A percentile compares a stretch with the other conserved stretches of the same genome.
phyloP scores from a whole-genome alignment of 2,888 invertebrate species.

The Lepidochrysops patricia region DNA sequence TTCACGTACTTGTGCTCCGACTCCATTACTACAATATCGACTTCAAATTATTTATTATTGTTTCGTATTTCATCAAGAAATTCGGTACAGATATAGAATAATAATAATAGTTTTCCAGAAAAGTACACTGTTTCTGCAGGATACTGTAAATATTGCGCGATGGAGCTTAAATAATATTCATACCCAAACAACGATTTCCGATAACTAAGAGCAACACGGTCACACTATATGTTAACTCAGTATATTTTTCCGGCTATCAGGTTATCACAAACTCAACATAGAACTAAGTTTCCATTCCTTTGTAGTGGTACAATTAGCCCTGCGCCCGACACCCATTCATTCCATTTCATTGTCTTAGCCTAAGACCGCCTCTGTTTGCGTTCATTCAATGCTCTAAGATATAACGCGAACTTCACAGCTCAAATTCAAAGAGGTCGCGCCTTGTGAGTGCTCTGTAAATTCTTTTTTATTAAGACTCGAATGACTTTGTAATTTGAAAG shows the following conservation, averaged over 20 bases:
- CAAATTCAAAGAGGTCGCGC: conserved; percentile 8
- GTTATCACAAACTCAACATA: conserved; percentile 22
- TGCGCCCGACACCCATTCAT: conserved; percentile 64
- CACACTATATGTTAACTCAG: neutral
- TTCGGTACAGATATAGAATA: no score
- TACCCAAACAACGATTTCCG: no score
- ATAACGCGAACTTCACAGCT: conserved; percentile 3
- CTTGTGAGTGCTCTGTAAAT: neutral
- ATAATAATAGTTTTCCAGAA: no score
- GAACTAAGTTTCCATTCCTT: conserved; percentile 24
- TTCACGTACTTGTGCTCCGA: no score
- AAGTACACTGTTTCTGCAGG: no score
- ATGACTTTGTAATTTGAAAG: neutral
- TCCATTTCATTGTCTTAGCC: conserved; percentile 47
- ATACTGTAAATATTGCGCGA: no score
- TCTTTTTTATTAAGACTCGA: neutral
- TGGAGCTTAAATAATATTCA: no score
- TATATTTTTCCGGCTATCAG: conserved; percentile 16
- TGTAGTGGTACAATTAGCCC: conserved; percentile 44
- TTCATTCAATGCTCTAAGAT: conserved; percentile 12
- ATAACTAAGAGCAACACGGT: no score
- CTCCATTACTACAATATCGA: no score
- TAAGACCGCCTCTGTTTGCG: conserved; percentile 30
- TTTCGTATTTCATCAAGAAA: no score
- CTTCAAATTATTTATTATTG: no score